A percentile compares a stretch with the other conserved stretches of the same genome.
These are phyloP conservation scores for Druon quercuslanigerum DNA, from an alignment of 1,140 invertebrate genomes.

Conservation along the genomic window DNA sequence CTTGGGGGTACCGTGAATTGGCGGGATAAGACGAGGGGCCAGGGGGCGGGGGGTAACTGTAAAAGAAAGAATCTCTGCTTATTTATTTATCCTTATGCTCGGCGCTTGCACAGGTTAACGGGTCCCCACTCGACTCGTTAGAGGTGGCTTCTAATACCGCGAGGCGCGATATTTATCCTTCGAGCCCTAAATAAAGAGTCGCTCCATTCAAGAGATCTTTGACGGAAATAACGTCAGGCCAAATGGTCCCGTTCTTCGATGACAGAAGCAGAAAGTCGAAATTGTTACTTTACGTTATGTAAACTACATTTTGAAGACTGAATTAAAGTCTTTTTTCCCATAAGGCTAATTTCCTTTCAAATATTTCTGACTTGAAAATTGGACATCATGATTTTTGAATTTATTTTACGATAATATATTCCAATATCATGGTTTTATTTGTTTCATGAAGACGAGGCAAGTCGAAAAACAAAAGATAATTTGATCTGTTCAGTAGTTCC, in stretches of 20 bases:
- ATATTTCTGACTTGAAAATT: too few relatives aligned
- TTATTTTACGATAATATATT: too few relatives aligned
- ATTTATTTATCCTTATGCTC: conserved; percentile 59
- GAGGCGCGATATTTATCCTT: conserved; percentile 65
- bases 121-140: conserved; percentile 55
- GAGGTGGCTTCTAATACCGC: conserved; percentile 43
- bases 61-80: conserved; percentile 50
- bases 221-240: conserved; percentile 42
- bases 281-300: neutral
- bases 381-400: too few relatives aligned
- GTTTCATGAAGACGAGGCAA: too few relatives aligned
- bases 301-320: too few relatives aligned
- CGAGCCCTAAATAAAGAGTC: conserved; percentile 68
- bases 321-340: too few relatives aligned
- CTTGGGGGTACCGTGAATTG: conserved; percentile 17
- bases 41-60: conserved; percentile 41
- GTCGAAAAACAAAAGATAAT: too few relatives aligned
- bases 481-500: too few relatives aligned
- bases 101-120: conserved; percentile 38
- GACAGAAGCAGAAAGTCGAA: conserved; percentile 34
- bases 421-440: too few relatives aligned
- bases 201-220: conserved; percentile 48
- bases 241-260: conserved; percentile 37
- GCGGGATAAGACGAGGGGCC: conserved; percentile 4
- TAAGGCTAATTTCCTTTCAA: too few relatives aligned